Conservation (phyloP, 2,113 vertebrate species). For the Protobothrops mucrosquamatus region DNA sequence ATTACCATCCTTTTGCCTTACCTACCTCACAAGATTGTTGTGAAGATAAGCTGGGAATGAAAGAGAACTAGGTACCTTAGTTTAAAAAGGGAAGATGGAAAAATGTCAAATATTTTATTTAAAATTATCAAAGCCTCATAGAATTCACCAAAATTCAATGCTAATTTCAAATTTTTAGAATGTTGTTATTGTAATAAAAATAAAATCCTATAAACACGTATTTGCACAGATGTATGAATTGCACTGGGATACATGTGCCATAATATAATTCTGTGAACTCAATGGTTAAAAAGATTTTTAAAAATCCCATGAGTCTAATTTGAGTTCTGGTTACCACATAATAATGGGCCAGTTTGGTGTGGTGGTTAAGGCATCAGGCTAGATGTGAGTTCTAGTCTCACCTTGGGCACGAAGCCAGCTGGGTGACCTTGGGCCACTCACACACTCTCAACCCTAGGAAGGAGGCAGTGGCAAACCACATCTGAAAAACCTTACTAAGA, state of each 20-base stretch:
- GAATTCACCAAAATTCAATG: background rate
- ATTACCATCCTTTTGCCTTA: background rate
- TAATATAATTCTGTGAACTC: background rate
- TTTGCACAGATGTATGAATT: background rate
- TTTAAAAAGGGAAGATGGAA: background rate
- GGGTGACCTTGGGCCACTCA: background rate
- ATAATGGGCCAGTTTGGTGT: background rate
- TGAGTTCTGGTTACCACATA: background rate
- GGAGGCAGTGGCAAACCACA: background rate
- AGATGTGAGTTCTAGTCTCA: background rate
- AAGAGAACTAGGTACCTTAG: background rate
- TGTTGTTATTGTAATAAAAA: background rate
- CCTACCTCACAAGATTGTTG: background rate
- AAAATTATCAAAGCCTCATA: background rate
- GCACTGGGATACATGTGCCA: background rate
- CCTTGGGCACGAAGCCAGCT: background rate
- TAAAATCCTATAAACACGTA: background rate
- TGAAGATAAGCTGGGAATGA: background rate
- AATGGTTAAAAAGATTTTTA: background rate
- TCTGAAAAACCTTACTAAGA: background rate
- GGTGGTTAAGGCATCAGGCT: background rate
- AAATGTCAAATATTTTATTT: background rate
- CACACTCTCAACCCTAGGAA: background rate
- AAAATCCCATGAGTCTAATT: background rate
- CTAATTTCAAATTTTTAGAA: background rate